These are phyloP conservation scores for Sapayoa aenigma DNA, from an alignment of 2,113 vertebrate species.

Conservation along the genomic window DNA sequence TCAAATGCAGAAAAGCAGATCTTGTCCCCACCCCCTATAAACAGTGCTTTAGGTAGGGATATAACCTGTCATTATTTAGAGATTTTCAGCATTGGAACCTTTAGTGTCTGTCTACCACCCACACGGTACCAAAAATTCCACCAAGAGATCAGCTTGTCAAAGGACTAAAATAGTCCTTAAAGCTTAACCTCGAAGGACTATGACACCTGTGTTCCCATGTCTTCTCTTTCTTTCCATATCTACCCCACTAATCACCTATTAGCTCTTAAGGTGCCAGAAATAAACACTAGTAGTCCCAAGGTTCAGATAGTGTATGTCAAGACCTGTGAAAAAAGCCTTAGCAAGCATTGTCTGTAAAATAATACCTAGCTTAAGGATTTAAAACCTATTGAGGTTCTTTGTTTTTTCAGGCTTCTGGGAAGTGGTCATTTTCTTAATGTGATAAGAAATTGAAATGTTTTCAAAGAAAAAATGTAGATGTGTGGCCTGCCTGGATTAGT, in stretches of 20 bases:
- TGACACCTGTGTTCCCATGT: slow-evolving; percentile 45
- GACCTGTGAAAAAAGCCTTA: slow-evolving; percentile 22
- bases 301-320: neutral
- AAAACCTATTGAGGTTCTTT: slow-evolving; percentile 32
- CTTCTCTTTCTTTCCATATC: slow-evolving; percentile 41
- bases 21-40: neutral
- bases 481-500: slow-evolving; percentile 11
- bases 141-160: neutral
- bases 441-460: slow-evolving; percentile 61
- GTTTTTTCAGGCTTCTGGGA: slow-evolving; percentile 62
- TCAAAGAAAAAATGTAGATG: slow-evolving; percentile 44
- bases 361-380: slow-evolving; percentile 64
- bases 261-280: slow-evolving; percentile 57
- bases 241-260: slow-evolving; percentile 61
- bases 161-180: neutral
- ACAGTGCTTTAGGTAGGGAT: slow-evolving; percentile 1
- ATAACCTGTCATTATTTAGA: slow-evolving; percentile 48
- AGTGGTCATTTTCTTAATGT: slow-evolving; percentile 40
- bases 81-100: slow-evolving; percentile 58
- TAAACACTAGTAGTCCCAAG: slow-evolving; percentile 54
- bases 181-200: neutral
- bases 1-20: neutral
- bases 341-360: slow-evolving; percentile 47
- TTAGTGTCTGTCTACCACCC: slow-evolving; percentile 61
- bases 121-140: slow-evolving; percentile 55